These are phyloP conservation scores for Drosophila sproati DNA, from an alignment of 1,140 invertebrate species.

Conservation along the genomic window DNA sequence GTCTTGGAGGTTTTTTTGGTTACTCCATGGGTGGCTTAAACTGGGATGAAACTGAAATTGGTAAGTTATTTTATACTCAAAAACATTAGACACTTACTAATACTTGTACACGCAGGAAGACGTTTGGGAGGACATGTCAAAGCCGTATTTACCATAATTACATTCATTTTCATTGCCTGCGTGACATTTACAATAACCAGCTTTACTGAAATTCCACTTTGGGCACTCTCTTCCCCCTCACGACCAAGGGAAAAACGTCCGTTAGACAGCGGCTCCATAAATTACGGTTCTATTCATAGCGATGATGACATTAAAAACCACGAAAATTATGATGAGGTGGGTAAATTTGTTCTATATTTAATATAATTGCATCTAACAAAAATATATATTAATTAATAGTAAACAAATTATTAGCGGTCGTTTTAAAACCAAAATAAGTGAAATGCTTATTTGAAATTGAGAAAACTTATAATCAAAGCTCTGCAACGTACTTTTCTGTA, in stretches of 20 bases:
- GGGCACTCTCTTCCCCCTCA: slow-evolving; percentile 78
- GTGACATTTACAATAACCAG: slow-evolving; percentile 92
- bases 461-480: too few relatives aligned
- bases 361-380: neutral
- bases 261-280: slow-evolving; percentile 15
- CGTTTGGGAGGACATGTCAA: slow-evolving; percentile 94
- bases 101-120: slow-evolving; percentile 45
- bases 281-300: slow-evolving; percentile 60
- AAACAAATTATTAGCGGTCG: too few relatives aligned
- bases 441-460: too few relatives aligned
- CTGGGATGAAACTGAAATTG: slow-evolving; percentile 94
- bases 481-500: too few relatives aligned
- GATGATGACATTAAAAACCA: slow-evolving; percentile 26
- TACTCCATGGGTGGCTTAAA: slow-evolving; percentile 96
- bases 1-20: slow-evolving; percentile 96
- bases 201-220: slow-evolving; percentile 94
- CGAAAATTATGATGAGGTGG: slow-evolving; percentile 26
- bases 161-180: slow-evolving; percentile 93
- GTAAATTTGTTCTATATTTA: neutral
- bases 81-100: neutral
- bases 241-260: slow-evolving; percentile 34
- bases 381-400: too few relatives aligned
- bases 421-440: too few relatives aligned
- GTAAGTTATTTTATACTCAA: slow-evolving; percentile 78
- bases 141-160: slow-evolving; percentile 95